Base-by-base conservation (phyloP, 1,140 invertebrate genomes). In the Camponotus vicinus region DNA sequence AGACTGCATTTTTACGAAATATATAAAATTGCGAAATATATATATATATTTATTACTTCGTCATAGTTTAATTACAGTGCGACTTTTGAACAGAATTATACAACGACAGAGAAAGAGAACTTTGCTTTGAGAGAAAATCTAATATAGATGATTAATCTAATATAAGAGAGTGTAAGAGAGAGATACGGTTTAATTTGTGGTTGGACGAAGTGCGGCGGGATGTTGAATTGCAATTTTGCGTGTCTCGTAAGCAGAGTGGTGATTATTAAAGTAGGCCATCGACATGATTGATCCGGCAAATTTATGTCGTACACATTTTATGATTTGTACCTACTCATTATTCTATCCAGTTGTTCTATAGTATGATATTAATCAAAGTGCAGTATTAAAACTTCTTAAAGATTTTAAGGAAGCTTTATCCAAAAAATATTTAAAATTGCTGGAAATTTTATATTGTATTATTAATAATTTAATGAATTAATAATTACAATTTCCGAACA, bases 201-300 rank as follows among this genome's bases (percentile, higher is more conserved):
- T 49, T 52, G 9, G 42, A 21, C 3, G 21, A 49, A 40, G 27
- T 76, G 49, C 13, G 32, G 18, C 45, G 49, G 63, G 70, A 86
- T 45, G 57, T 71, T 63, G 75, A 88, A 82, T 88, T 76, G 57
- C 70, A 52, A 69, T 66, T 85, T 87, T 42, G 86, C 86, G 80
- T 87, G 82, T 82, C 27, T 21, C 21, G 55, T 34, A 34, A 42
- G 55, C 55, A 52, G 15, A 27, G 85, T 70, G 52, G 42, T 42
- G 70, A 71, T 77, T 49, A 67, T 83, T 77, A 55, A 86, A 88
- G 84, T 88, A 86, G 87, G 87, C 27, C 79, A 88, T 86, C 85
- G 70, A 21, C 27, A 21, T 55, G 69, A 88, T 88, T 73, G 71
- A 57, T 9, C 21, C 37, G 27, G 52, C 59, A 69, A 55, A 61